These are phyloP conservation scores for Torymus auratus DNA, from an alignment of 2,888 invertebrate species.

Conservation along the genomic window DNA sequence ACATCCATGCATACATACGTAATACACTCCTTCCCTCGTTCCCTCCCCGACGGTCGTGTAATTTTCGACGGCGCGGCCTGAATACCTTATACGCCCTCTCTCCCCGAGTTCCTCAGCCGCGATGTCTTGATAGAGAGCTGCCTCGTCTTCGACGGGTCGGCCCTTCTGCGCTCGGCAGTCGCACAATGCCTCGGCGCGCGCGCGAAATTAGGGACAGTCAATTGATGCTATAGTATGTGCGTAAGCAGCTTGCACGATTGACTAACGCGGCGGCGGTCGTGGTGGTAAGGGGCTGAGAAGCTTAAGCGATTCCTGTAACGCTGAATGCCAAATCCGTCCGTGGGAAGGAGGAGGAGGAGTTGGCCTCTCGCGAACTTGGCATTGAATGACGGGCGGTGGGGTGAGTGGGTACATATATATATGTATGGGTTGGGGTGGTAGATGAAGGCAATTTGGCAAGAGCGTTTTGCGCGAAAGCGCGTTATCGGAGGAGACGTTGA, in stretches of 20 bases:
- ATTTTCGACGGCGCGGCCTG: constrained; percentile 31
- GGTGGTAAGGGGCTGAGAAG: no score
- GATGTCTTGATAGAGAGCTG: constrained; percentile 11
- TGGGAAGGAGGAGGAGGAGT: neutral
- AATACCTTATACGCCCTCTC: constrained; percentile 28
- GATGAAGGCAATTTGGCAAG: neutral
- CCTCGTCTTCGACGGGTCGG: neutral
- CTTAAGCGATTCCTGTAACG: neutral
- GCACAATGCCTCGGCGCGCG: constrained; percentile 2
- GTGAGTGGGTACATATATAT: no score
- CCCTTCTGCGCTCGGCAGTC: neutral
- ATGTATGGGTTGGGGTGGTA: no score
- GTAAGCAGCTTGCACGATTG: neutral
- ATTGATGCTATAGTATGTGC: constrained; percentile 10
- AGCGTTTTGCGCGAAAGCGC: neutral
- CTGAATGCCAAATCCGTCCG: constrained; percentile 5
- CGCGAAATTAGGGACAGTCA: constrained; percentile 35
- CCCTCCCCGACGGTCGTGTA: neutral
- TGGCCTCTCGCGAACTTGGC: no score
- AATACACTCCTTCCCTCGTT: neutral
- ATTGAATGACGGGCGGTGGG: no score
- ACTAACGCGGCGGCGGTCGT: neutral
- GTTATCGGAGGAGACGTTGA: neutral
- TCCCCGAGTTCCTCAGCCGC: neutral
- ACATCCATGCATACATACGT: neutral